These are phyloP conservation scores for Xenopus borealis DNA, from an alignment of 2,113 vertebrate species.

Conservation along the genomic window DNA sequence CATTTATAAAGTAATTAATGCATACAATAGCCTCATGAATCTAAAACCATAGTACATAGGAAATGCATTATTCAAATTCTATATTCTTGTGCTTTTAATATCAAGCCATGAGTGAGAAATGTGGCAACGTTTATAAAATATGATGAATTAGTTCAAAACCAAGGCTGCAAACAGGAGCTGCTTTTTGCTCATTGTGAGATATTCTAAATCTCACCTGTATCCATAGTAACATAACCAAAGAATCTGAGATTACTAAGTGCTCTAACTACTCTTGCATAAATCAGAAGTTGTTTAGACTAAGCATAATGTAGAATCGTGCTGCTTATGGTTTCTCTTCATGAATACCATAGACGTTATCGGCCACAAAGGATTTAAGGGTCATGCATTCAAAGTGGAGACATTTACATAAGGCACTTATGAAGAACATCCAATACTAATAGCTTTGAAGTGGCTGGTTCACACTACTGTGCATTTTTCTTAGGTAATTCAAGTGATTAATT, in stretches of 20 bases:
- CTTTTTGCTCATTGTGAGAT: not conserved
- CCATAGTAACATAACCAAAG: slow-evolving; percentile 10
- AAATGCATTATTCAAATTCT: too few relatives aligned
- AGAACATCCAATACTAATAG: not conserved
- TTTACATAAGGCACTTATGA: not conserved
- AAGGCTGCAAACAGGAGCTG: not conserved
- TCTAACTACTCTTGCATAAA: slow-evolving; percentile 10
- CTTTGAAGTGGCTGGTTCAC: too few relatives aligned
- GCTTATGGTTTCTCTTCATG: not conserved
- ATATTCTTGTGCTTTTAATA: not conserved
- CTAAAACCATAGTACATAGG: too few relatives aligned
- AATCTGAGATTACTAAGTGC: slow-evolving; percentile 8
- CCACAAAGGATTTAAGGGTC: not conserved
- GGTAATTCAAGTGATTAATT: not conserved
- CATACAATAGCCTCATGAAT: too few relatives aligned
- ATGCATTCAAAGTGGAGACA: not conserved
- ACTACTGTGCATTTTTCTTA: too few relatives aligned
- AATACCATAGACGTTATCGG: not conserved
- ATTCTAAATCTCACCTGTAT: not conserved
- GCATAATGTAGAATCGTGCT: not conserved
- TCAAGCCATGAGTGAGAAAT: not conserved
- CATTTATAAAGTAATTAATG: too few relatives aligned
- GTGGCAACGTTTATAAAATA: too few relatives aligned
- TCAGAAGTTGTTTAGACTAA: slow-evolving; percentile 5
- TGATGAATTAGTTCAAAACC: too few relatives aligned